Percentiles rank a stretch among this genome's conserved stretches.
Conservation (phyloP, 2,113 vertebrate genomes). For the Bos taurus region DNA sequence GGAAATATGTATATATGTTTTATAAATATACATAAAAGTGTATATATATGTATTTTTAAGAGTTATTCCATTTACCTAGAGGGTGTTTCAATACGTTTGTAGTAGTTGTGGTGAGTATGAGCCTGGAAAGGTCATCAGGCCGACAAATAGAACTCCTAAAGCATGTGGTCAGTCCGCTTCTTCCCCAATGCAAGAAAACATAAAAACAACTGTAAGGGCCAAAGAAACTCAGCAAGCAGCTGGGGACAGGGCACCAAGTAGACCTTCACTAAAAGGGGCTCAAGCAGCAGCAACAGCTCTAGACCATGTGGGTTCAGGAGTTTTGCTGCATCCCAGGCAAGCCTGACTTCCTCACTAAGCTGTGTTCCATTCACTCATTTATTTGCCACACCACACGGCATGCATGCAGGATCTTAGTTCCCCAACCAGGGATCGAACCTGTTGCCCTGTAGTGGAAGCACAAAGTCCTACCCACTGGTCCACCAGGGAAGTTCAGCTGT, state of each 20-base stretch:
- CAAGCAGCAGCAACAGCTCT: background rate
- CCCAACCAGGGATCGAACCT: background rate
- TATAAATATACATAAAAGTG: background rate
- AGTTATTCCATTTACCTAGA: background rate
- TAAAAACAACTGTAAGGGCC: background rate
- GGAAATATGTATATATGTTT: background rate
- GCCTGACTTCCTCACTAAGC: background rate
- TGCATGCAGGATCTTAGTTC: background rate
- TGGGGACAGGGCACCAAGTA: background rate
- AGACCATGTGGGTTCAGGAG: accelerated
- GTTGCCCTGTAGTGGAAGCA: background rate
- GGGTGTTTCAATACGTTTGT: background rate
- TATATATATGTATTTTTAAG: background rate
- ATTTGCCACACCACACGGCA: background rate
- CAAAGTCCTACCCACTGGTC: background rate
- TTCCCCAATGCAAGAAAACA: background rate
- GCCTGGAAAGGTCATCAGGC: background rate
- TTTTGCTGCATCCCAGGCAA: background rate
- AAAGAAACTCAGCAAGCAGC: background rate
- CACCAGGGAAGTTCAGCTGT: background rate
- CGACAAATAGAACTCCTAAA: background rate
- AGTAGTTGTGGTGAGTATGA: background rate
- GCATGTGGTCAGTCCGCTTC: background rate
- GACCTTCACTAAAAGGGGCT: background rate
- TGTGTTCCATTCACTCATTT: background rate